Percentiles rank a stretch among this genome's conserved stretches.
Conservation (phyloP, 2,113 vertebrate genomes). For the Pituophis catenifer region DNA sequence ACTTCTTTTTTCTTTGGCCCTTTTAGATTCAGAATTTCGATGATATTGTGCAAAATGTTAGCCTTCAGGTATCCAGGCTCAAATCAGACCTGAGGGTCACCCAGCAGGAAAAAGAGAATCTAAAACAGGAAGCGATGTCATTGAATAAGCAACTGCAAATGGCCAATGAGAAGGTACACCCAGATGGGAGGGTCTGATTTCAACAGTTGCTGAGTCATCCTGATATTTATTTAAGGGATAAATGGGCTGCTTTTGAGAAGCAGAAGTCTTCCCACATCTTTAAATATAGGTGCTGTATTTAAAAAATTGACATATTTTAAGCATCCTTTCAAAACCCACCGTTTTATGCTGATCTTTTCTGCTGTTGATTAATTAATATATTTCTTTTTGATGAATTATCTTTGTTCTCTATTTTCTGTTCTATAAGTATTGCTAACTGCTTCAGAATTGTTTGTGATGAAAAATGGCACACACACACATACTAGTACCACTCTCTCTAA, state of each 20-base stretch:
- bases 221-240: neutral
- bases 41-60: constrained; percentile 75
- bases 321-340: neutral
- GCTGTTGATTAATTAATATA: neutral
- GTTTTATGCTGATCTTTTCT: neutral
- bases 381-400: neutral
- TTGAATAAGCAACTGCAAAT: constrained; percentile 82
- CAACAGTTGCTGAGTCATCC: neutral
- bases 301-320: neutral
- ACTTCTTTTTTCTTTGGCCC: accelerated
- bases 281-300: neutral
- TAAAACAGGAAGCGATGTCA: constrained; percentile 79
- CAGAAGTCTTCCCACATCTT: neutral
- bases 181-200: neutral
- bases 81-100: constrained; percentile 75
- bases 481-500: neutral
- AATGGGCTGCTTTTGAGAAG: neutral
- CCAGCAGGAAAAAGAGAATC: constrained; percentile 83
- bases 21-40: constrained; percentile 77
- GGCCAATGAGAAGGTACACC: constrained; percentile 75
- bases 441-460: neutral
- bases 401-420: neutral
- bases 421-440: neutral
- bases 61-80: constrained; percentile 74
- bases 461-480: neutral